Base-by-base conservation (phyloP, 2,888 invertebrate species). In the Eupithecia subumbrata region DNA sequence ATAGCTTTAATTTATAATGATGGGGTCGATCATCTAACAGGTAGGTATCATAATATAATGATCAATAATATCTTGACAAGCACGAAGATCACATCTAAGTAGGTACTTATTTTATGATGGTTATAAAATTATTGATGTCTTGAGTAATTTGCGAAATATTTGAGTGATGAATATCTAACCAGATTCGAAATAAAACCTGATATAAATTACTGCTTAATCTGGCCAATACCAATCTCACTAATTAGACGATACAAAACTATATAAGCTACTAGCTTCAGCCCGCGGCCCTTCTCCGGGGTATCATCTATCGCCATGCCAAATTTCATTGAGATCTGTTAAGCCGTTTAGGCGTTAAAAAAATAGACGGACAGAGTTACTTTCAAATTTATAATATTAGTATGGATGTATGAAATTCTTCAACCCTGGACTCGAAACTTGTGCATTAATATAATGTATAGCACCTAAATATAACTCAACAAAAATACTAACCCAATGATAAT, bases 121-220 rank as follows among this genome's bases (percentile, higher is more conserved):
- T 40, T 40, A 40, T 67, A n/a, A 67, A 67, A 22, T 37, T 37
- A 40, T 67, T 67, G 11, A 22, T n/a, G 40, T 40, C n/a, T 12
- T 37, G n/a, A n/a, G 37, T n/a, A n/a, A 67, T 67, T 48, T 63
- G 37, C 25, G 40, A 60, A 71, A 40, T 25, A 71, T 60, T 40
- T 71, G 22, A 30, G 12, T 63, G 60, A 60, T 73, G 25, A 60
- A 60, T 60, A 60, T 25, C 60, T 25, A 60, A 25, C 22, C 0
- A 14, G 60, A 56, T 22, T 56, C 22, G 11, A 60, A 25, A 60
- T 25, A 12, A 60, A 25, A 25, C 60, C 5, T 14, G 60, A 60
- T 25, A 25, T 60, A 1, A 25, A 60, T 25, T 14, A 14, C 14
- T 14, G 60, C 25, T 5, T 3, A 56, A 56, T 22, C 25, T 60